Evolutionary conservation across 2,113 vertebrate species (phyloP), one percentile per base, ranked within the genome.

Genomic region (Mus spicilegus): DNA sequence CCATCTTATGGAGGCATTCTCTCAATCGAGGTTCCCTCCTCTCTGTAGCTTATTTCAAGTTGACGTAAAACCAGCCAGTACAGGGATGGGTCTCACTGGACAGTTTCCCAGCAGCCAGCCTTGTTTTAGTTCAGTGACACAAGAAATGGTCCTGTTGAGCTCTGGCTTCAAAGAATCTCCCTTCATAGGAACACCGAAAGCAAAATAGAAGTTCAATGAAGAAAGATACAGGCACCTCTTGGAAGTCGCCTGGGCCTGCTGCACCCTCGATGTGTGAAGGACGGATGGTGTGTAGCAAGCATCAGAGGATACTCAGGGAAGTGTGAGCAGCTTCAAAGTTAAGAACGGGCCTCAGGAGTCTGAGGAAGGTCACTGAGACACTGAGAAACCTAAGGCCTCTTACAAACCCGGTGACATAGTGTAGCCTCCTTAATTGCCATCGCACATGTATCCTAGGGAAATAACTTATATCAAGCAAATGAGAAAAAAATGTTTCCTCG

Each of bases 391-490:
- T 80, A 72, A 72, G 95, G 81, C 72, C 90, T 92, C 87, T 24
- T 85, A 93, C 85, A 94, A 88, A 77, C 90, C 93, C 3, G 30
- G n/a, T 80, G 96, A 95, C 92, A 70, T 24, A 49, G 89, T 86
- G 39, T n/a, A 65, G 58, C 85, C 20, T 19, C 80, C 76, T 89
- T 94, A 84, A 77, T 73, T 63, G 69, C 86, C 69, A 54, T 91
- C 36, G 26, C 61, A 22, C 36, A n/a, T 1, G 39, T 46, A 75
- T 93, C 89, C 19, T 0, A 22, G 73, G 92, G 92, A 94, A 87
- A 67, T 46, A 77, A 94, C 94, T 96, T 91, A 93, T 26, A 56
- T 84, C 91, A 78, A 82, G 67, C 65, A 87, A 80, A 89, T 65
- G 90, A 58, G 54, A 81, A 92, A 78, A 78, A 95, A 82, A 81